A percentile compares a stretch with the other conserved stretches of the same genome.
Evolutionary conservation across 2,113 vertebrate genomes (phyloP).

Genomic region (Dromaius novaehollandiae): DNA sequence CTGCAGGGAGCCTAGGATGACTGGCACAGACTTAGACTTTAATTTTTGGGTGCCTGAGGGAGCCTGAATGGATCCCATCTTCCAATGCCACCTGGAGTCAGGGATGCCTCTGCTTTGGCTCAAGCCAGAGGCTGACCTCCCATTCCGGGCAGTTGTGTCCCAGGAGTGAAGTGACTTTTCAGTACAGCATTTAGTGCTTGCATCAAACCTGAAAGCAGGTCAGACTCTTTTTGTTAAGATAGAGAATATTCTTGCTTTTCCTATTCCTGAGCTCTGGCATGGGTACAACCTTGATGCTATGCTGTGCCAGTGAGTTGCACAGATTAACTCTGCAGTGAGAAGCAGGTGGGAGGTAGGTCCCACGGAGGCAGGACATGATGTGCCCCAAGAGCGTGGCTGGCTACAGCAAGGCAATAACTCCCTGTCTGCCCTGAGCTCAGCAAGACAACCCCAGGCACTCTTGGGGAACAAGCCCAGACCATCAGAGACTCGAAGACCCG

Average conservation of each 20-base stretch:
- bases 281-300: neutral
- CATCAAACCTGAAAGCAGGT: neutral
- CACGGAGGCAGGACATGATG: rapidly evolving
- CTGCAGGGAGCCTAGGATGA: rapidly evolving
- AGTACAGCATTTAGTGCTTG: neutral
- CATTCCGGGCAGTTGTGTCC: no score
- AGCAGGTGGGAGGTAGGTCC: neutral
- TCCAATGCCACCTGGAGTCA: neutral
- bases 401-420: neutral
- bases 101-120: neutral
- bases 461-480: neutral
- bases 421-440: rapidly evolving
- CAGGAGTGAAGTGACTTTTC: rapidly evolving
- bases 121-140: neutral
- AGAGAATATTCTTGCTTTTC: neutral
- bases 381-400: neutral
- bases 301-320: rapidly evolving
- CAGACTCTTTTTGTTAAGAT: neutral
- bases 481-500: no score
- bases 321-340: rapidly evolving
- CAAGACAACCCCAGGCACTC: neutral
- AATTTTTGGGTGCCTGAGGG: neutral
- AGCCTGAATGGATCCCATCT: neutral
- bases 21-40: rapidly evolving
- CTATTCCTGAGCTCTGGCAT: rapidly evolving